phyloP scores from a whole-genome alignment of 2,113 vertebrate species.

The Gallinago paraguaiae region DNA sequence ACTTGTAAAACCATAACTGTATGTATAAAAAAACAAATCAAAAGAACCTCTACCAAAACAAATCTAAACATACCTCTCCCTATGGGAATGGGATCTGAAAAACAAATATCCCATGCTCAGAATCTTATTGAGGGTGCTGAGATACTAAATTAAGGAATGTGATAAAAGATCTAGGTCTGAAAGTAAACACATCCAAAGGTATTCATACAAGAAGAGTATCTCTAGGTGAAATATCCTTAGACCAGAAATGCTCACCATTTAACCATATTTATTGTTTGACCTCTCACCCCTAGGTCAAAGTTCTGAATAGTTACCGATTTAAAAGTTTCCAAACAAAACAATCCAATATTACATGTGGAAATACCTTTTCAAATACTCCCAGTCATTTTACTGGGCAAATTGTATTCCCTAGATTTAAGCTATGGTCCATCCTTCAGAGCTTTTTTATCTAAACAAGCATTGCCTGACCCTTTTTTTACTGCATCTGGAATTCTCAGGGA shows the following conservation, averaged over 20 bases:
- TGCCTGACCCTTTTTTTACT: not conserved
- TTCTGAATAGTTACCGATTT: conserved; percentile 27
- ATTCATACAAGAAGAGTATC: not conserved
- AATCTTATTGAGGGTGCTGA: not conserved
- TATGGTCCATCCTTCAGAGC: not conserved
- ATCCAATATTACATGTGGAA: not conserved
- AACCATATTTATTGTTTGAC: conserved; percentile 60
- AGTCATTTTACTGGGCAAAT: not conserved
- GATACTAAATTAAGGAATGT: not conserved
- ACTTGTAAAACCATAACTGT: not conserved
- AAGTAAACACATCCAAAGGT: not conserved
- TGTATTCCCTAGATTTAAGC: not conserved
- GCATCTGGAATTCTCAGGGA: not conserved
- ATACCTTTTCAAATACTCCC: not conserved
- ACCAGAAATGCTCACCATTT: conserved; percentile 6
- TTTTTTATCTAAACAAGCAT: not conserved
- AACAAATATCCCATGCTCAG: not conserved
- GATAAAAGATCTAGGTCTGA: not conserved
- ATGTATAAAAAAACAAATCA: not conserved
- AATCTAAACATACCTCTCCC: not conserved
- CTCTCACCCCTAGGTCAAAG: conserved; percentile 51
- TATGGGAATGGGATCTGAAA: not conserved
- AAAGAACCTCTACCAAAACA: not conserved
- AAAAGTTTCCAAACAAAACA: conserved; percentile 28
- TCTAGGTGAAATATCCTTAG: not conserved